Percentiles rank a stretch among this genome's conserved stretches.
Evolutionary conservation across 1,140 invertebrate genomes (phyloP).

Genomic region (Drosophila bifasciata): DNA sequence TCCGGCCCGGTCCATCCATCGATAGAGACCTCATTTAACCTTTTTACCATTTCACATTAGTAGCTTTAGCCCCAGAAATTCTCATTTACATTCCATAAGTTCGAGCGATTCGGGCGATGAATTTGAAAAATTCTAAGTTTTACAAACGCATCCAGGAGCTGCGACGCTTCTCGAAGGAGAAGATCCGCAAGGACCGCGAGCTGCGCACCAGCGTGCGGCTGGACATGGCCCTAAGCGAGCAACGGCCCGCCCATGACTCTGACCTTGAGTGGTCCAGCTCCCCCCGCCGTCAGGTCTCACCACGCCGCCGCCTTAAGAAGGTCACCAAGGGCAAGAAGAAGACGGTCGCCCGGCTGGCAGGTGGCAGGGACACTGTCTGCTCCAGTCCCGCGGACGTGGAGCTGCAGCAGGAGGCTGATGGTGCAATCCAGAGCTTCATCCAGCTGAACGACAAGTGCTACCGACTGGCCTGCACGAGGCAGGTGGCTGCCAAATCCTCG

Average conservation of each 20-base stretch:
- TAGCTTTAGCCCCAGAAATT: constrained; percentile 38
- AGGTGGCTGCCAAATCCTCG: not conserved
- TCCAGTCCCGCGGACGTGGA: constrained; percentile 11
- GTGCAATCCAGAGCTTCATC: constrained; percentile 50
- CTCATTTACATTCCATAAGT: constrained; percentile 27
- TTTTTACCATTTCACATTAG: not conserved
- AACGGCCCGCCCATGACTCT: constrained; percentile 11
- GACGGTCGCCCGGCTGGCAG: constrained; percentile 1
- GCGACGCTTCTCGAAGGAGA: constrained; percentile 73
- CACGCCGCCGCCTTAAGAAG: constrained; percentile 36
- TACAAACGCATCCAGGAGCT: constrained; percentile 78
- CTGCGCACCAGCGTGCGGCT: constrained; percentile 41
- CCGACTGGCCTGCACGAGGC: constrained; percentile 56
- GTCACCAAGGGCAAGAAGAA: constrained; percentile 12
- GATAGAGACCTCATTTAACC: constrained; percentile 7
- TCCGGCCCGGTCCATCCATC: constrained; percentile 13
- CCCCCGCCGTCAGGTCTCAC: not conserved
- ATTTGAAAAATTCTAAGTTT: constrained; percentile 84
- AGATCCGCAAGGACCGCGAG: constrained; percentile 63
- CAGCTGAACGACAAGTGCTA: constrained; percentile 71
- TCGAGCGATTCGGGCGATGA: constrained; percentile 57
- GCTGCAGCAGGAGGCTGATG: not conserved
- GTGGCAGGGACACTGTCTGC: not conserved
- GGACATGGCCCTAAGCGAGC: constrained; percentile 63
- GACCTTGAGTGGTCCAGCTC: constrained; percentile 47